Conservation (phyloP, 2,888 invertebrate species). For the Itoplectis maculator region DNA sequence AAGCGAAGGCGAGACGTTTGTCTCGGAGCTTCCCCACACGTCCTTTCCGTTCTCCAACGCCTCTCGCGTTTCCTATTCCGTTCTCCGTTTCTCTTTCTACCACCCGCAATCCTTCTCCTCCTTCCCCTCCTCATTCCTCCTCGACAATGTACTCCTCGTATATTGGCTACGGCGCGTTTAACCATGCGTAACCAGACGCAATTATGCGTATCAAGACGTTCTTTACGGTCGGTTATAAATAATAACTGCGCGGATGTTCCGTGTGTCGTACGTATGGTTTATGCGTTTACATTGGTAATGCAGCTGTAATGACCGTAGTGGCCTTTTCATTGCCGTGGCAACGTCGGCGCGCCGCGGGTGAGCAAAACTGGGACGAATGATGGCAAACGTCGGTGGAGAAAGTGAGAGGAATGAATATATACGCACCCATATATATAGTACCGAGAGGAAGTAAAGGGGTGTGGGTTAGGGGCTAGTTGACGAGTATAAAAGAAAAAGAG, state of each 20-base stretch:
- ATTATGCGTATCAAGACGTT: conserved; percentile 75
- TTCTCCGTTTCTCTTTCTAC: conserved; percentile 47
- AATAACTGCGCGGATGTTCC: conserved; percentile 67
- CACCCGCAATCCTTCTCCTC: conserved; percentile 62
- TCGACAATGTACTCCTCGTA: conserved; percentile 1
- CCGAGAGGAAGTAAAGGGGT: neutral
- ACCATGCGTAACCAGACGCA: conserved; percentile 75
- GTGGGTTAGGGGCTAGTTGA: conserved; percentile 18
- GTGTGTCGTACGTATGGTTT: conserved; percentile 68
- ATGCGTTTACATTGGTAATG: conserved; percentile 70
- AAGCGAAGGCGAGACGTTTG: conserved; percentile 39
- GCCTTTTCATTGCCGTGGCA: conserved; percentile 65
- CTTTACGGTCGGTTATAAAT: conserved; percentile 73
- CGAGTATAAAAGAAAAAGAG: conserved; percentile 40
- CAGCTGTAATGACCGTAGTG: conserved; percentile 69
- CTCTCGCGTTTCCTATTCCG: conserved; percentile 30
- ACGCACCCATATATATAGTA: too few species aligned
- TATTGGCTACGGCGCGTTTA: conserved; percentile 61
- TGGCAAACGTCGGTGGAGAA: neutral
- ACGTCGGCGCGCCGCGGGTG: conserved; percentile 35
- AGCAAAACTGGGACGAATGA: conserved; percentile 2
- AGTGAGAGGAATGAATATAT: too few species aligned
- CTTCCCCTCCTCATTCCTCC: conserved; percentile 26
- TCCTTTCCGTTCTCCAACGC: conserved; percentile 35
- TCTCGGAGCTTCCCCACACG: conserved; percentile 25